Base-by-base conservation (phyloP, 2,888 invertebrate genomes). In the Chrysolina americana region DNA sequence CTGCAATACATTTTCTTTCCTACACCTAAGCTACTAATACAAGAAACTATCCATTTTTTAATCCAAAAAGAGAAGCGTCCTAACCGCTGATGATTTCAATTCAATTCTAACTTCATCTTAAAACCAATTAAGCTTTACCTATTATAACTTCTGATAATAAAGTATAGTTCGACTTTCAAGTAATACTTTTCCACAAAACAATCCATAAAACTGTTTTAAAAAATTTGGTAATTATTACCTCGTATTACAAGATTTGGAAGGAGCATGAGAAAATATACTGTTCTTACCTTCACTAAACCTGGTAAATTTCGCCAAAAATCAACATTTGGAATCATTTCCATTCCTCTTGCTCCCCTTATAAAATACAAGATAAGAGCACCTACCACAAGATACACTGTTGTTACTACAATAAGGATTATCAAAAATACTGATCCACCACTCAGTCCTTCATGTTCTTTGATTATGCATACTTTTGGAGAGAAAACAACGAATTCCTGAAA, bases 291-390 rank as follows among this genome's bases (percentile, higher is more conserved):
- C 44, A 94, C 91, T 81, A 94, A 89, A 78, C 90, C 89, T 3
- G 94, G 94, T 76, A 95, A 86, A 74, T 92, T 92, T 10, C 88
- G 87, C 95, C 95, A 95, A 86, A 95, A 94, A 70, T 90, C 91
- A 74, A 93, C 88, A 86, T 95, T 93, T 0, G 95, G 95, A 81
- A 95, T 89, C 81, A 94, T 90, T 88, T 95, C 94, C 74, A 91
- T 87, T 0, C 95, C 94, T 56, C 92, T 90, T 0, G 94, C 94
- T 41, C 94, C 94, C 86, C 93, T 90, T 53, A 93, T 87, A 84
- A 92, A 91, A 84, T 92, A 92, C 84, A 93, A 90, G 1, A 92
- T 89, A 62, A 92, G 85, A 66, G 92, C 90, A 68, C 95, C 95
- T 56, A 92, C 91, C 73, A 92, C 87, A 28, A 94, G 90, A 84